phyloP scores from a whole-genome alignment of 2,888 invertebrate genomes.

The Leucophora obtusa region DNA sequence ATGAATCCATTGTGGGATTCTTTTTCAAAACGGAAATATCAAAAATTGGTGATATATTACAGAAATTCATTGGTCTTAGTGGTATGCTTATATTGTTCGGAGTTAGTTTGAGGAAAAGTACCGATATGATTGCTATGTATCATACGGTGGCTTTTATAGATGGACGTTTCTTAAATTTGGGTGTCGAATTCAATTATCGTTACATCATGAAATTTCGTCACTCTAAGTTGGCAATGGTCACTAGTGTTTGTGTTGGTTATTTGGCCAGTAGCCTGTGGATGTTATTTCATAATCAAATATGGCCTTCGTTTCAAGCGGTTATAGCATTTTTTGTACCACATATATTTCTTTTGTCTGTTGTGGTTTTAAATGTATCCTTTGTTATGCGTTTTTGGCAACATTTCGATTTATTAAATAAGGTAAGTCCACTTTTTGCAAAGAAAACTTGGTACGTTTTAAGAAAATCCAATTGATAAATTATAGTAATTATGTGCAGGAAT shows the following conservation, averaged over 20 bases:
- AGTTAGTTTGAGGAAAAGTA: conserved; percentile 70
- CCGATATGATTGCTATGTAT: conserved; percentile 69
- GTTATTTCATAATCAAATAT: conserved; percentile 72
- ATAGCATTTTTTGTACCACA: conserved; percentile 76
- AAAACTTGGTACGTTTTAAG: not conserved
- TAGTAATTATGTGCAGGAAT: too few relatives aligned
- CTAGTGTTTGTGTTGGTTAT: conserved; percentile 70
- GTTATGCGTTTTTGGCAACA: conserved; percentile 72
- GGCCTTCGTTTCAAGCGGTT: conserved; percentile 74
- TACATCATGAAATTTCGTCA: conserved; percentile 71
- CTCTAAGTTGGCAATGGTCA: conserved; percentile 68
- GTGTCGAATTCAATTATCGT: conserved; percentile 74
- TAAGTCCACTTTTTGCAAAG: conserved; percentile 61
- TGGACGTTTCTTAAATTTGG: conserved; percentile 69
- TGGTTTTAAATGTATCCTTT: conserved; percentile 73
- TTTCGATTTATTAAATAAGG: conserved; percentile 73
- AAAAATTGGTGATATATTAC: conserved; percentile 75
- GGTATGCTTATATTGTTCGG: conserved; percentile 74
- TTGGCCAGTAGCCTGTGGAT: conserved; percentile 73
- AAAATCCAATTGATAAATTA: too few relatives aligned
- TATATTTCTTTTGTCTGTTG: conserved; percentile 73
- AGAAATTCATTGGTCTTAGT: conserved; percentile 74
- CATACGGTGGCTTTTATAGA: conserved; percentile 70
- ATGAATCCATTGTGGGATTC: conserved; percentile 76
- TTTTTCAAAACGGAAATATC: conserved; percentile 77